Evolutionary conservation across 53 echinoderm and acorn worm genomes (phyloP).

Genomic region (Apostichopus leukothele): DNA sequence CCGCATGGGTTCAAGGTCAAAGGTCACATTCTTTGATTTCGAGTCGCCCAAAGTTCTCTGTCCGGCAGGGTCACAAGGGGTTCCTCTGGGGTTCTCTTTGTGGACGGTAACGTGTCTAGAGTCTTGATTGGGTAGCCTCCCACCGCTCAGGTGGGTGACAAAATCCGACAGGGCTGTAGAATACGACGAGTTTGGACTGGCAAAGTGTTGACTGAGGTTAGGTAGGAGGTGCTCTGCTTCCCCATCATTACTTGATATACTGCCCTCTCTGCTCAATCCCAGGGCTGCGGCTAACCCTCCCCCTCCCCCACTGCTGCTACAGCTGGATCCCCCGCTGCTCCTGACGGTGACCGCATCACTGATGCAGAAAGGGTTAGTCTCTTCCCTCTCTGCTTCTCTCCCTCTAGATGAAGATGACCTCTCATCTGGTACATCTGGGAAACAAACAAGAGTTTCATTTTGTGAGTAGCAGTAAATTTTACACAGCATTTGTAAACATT

Average conservation of each 20-base stretch:
- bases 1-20: conserved; percentile 1
- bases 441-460: too few species aligned
- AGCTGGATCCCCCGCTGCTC: conserved; percentile 72
- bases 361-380: conserved; percentile 74
- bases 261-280: conserved; percentile 68
- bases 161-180: conserved; percentile 25
- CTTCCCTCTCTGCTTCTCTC: conserved; percentile 43
- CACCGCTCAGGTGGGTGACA: conserved; percentile 42
- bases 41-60: neutral
- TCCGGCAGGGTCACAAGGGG: conserved; percentile 40
- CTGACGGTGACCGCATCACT: conserved; percentile 84
- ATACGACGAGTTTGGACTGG: conserved; percentile 20
- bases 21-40: conserved; percentile 27
- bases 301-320: conserved; percentile 68
- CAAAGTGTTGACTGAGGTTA: neutral
- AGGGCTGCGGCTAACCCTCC: conserved; percentile 72
- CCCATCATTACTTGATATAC: conserved; percentile 72
- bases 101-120: neutral
- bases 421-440: neutral
- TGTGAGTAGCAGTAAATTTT: too few species aligned
- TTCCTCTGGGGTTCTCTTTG: conserved; percentile 20
- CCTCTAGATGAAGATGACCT: conserved; percentile 1
- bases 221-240: neutral
- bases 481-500: too few species aligned
- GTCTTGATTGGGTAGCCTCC: neutral